Evolutionary conservation across 2,888 invertebrate genomes (phyloP), one percentile per base, ranked within the genome.

Genomic region (Tuberolachnus salignus): DNA sequence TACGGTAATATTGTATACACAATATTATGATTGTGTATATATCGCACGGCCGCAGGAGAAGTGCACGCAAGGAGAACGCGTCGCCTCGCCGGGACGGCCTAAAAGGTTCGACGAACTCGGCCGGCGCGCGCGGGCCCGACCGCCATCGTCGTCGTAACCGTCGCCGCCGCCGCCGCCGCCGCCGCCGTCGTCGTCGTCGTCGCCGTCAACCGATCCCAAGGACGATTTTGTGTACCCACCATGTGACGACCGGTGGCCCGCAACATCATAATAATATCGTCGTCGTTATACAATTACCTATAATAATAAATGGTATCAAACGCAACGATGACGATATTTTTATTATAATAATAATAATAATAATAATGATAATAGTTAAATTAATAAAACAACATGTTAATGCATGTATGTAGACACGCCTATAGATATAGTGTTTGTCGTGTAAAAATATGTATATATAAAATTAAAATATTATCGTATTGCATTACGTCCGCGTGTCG

Each of bases 221-320:
- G 78, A 67, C 80, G 63, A 61, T 80, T 69, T 75, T 78, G 53
- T 80, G 61, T 67, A 61, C 75, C 75, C 74, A 80, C 63, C 80
- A 21, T 23, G 61, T 63, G 44, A 55, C 53, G 44, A 55, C 53
- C 61, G 42, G 11, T 23, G n/a, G 10, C 51, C 51, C 21, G 51
- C 4, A 23, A n/a, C n/a, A n/a, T n/a, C n/a, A n/a, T n/a, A n/a
- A n/a, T n/a, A n/a, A n/a, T n/a, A 69, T n/a, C 16, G 21, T 1
- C 34, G 26, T 16, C 13, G 23, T 19, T n/a, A n/a, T n/a, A n/a
- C n/a, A n/a, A n/a, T n/a, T n/a, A n/a, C n/a, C n/a, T n/a, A n/a
- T n/a, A n/a, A n/a, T n/a, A n/a, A n/a, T n/a, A n/a, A n/a, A n/a
- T n/a, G n/a, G n/a, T n/a, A n/a, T n/a, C n/a, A n/a, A 34, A 3